Evolutionary conservation across 2,113 vertebrate species (phyloP), one percentile per base, ranked within the genome.

Genomic region (Dasyprocta punctata): DNA sequence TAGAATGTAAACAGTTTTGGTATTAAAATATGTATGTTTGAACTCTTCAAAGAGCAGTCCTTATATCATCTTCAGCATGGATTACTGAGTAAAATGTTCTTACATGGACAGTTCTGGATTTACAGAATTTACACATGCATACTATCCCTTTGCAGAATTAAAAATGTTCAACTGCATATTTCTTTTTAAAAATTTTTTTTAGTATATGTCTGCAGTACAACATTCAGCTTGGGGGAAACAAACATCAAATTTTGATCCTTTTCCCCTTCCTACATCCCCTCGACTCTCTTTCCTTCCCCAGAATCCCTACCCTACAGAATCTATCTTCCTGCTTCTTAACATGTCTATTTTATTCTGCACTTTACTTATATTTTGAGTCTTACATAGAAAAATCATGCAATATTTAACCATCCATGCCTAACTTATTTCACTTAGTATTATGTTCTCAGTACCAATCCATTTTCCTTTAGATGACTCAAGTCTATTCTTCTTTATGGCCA

Each of bases 31-130:
- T 47, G 11, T 12, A 12, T 38, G 33, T 56, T 80, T 93, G 54
- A 82, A 92, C 20, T 95, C 83, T 96, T 92, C 54, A 77, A 71
- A 96, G 58, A 95, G 67, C 5, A 89, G 49, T 17, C 0, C 22
- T 89, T 41, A 0, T 41, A 10, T 41, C 28, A 13, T 65, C 83
- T 91, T 87, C 73, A 47, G 19, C 60, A 49, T 38, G n/a, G 6
- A 2, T 56, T 14, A 77, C 16, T 44, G 7, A 73, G 20, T 60
- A 83, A 92, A 73, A 28, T 44, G 2, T 33, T 65, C 63, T 80
- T 56, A 16, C 47, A 41, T 16, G 44, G 7, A 30, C 1, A 92
- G 19, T 8, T 73, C 75, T 83, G 60, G 60, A 28, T 65, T 75
- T 95, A 94, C 71, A 41, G 82, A 85, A 47, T 80, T 54, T 84